Base-by-base conservation (phyloP, 2,113 vertebrate genomes). In the Boulengerochromis microlepis region DNA sequence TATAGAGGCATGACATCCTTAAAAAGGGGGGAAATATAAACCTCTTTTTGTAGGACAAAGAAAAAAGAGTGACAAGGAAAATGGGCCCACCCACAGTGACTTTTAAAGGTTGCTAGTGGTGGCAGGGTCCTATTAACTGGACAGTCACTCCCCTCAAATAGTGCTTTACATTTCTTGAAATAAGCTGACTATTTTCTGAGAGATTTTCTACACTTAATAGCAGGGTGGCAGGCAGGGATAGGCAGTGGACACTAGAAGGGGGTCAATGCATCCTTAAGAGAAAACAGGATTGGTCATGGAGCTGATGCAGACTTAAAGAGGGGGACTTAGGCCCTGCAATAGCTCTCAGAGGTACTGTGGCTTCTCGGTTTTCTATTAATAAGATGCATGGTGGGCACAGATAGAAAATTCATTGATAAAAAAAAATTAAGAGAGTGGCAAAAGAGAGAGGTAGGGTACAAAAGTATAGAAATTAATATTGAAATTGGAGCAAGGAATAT, bases 241-340 rank as follows among this genome's bases (percentile, higher is more conserved):
- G 83, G 53, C 26, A 12, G 69, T 66, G 84, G 71, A 82, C 87
- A 86, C 80, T n/a, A 35, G 86, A 94, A 93, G 86, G 90, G 89
- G 92, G 83, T 92, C 89, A 90, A 71, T 19, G 82, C 45, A 84
- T 91, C 88, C 88, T 88, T 89, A 88, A 82, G 85, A 93, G 94
- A 90, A 93, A 95, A 96, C 91, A 87, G 93, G 95, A 96, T 96
- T 94, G 93, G 95, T 94, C 95, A 96, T 31, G 92, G 94, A 92
- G 95, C 93, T 95, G 86, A 95, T 83, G 86, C 83, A 53, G 91
- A 94, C 92, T 94, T 95, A 91, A 89, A 91, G 40, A 81, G 80
- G 78, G 71, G 53, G 85, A 87, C 90, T 92, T 91, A 90, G 90
- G 19, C 85, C 64, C 84, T 5, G 80, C 80, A 35, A 80, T 90